Evolutionary conservation across 2,113 vertebrate genomes (phyloP), one percentile per base, ranked within the genome.

Genomic region (Gobio gobio): DNA sequence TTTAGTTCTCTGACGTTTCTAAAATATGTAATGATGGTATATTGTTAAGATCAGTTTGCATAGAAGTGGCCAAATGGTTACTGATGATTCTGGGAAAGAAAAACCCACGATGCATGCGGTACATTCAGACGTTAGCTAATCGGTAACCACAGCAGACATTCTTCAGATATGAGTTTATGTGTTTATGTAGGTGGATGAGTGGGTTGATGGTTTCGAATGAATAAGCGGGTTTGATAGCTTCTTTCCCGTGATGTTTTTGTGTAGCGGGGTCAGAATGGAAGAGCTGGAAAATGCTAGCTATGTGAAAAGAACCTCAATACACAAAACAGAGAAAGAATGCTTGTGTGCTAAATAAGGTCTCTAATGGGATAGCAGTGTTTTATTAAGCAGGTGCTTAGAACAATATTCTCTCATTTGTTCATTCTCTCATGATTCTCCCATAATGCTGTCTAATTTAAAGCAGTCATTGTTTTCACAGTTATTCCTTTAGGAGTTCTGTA

Each of bases 81-180:
- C 77, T 78, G 33, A 45, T 61, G 36, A 61, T 24, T 61, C 56
- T 45, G 47, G 47, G 24, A 43, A 66, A 36, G 63, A 68, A 72
- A 63, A 63, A 26, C 14, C 24, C n/a, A 58, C 49, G 45, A 24
- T 58, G 51, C 66, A 83, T 47, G 75, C 10, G 3, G 22, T 36
- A 8, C 4, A 40, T 68, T 26, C 83, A 78, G 83, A 85, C 61
- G 20, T 58, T 56, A 85, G 73, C 72, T 56, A 45, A 70, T 85
- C 75, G 43, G n/a, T 14, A 70, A 79, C 83, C 83, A 79, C 75
- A 59, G 61, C 64, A 85, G 83, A 85, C 76, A 79, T 85, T 85
- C 63, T 78, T 85, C 16, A 85, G 76, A 79, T 72, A 59, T 78
- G 76, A 47, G 49, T 79, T 66, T 79, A 68, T 79, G 49, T 79